Evolutionary conservation across 2,797 vertebrate genomes (phyloP), one percentile per base, ranked within the genome.

Genomic region (Eupleurogrammus muticus): DNA sequence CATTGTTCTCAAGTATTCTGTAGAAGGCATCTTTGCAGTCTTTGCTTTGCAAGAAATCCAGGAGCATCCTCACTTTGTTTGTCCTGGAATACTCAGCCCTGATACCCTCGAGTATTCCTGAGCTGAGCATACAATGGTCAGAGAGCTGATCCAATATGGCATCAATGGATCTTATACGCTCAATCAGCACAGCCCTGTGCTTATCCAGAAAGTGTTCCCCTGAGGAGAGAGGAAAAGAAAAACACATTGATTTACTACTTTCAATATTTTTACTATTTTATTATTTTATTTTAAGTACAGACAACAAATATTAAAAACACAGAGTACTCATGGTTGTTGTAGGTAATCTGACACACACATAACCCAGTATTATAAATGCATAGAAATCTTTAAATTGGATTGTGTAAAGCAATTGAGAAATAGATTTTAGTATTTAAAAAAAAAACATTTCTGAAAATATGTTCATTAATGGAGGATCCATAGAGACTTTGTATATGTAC

Each of bases 81-180:
- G 58, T 19, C 9, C 1, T 0, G 5, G 28, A 77, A 0, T 0
- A 0, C 14, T 52, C 0, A 1, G 1, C 0, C 1, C 0, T 5
- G 53, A 93, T 80, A 0, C 0, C 1, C 1, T 12, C 6, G 58
- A 90, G 92, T 0, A 0, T 0, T 32, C 75, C 79, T 0, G 11
- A 0, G 0, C 2, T 0, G 51, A 93, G 63, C 32, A 91, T 36
- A 0, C 5, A 1, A 1, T 16, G 5, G 0, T 13, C 1, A 40
- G 46, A 19, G n/a, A 90, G 85, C 1, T 14, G 2, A 66, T 91
- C 84, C 55, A 91, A 38, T 52, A 91, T 75, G 32, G 56, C 0
- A 0, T 53, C 40, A 14, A 90, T 50, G 0, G 36, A 40, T 24
- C 0, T 19, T 40, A 77, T 62, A 59, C 76, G 53, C 0, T 60